phyloP scores from a whole-genome alignment of 2,888 invertebrate genomes.

The Schrankia costaestrigalis region DNA sequence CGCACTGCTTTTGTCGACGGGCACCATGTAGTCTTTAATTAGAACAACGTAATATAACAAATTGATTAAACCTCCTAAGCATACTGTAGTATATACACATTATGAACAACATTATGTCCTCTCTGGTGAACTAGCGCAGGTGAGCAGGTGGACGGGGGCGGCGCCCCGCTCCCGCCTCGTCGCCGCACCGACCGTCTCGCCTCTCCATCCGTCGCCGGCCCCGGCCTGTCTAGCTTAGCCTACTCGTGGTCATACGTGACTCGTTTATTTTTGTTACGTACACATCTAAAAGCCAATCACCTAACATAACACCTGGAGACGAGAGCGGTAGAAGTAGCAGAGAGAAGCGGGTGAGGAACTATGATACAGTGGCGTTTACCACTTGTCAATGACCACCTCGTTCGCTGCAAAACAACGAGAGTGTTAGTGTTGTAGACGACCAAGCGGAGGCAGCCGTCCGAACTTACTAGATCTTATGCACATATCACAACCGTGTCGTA shows the following conservation, averaged over 20 bases:
- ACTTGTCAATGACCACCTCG: conserved; percentile 86
- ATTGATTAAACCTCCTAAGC: conserved; percentile 78
- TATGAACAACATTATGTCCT: conserved; percentile 74
- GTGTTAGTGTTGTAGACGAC: conserved; percentile 62
- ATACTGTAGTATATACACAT: conserved; percentile 80
- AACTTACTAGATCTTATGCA: conserved; percentile 70
- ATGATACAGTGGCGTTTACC: conserved; percentile 79
- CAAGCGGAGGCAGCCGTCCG: conserved; percentile 63
- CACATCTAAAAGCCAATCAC: conserved; percentile 55
- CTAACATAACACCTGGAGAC: conserved; percentile 54
- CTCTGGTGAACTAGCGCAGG: conserved; percentile 64
- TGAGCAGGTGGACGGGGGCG: conserved; percentile 43
- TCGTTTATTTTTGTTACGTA: conserved; percentile 38
- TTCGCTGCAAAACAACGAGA: conserved; percentile 84
- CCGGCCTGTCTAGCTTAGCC: conserved; percentile 29
- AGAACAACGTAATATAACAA: conserved; percentile 79
- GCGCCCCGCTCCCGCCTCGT: conserved; percentile 32
- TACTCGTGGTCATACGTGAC: conserved; percentile 33
- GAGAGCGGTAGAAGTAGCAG: conserved; percentile 70
- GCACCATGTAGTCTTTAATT: conserved; percentile 80
- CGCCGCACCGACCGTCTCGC: conserved; percentile 34
- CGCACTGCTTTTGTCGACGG: conserved; percentile 79
- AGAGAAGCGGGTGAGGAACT: conserved; percentile 77
- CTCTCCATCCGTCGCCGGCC: conserved; percentile 31
- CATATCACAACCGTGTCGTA: conserved; percentile 76